phyloP scores from a whole-genome alignment of 2,113 vertebrate species.

The Cairina moschata region DNA sequence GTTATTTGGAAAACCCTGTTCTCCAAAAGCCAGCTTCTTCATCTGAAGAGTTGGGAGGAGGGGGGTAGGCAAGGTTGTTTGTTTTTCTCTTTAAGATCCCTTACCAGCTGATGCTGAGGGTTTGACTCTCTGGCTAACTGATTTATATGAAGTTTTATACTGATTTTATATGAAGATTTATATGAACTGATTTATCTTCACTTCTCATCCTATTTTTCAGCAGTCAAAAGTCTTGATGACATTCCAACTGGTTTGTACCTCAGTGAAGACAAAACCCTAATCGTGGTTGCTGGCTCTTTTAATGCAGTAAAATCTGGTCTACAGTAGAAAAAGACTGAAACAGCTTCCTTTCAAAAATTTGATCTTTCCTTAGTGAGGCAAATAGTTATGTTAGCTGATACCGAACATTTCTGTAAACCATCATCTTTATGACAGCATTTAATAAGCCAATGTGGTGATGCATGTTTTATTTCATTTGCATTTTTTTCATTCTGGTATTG shows the following conservation, averaged over 20 bases:
- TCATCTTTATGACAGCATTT: background rate
- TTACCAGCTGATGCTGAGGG: background rate
- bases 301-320: background rate
- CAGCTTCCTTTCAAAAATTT: background rate
- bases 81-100: background rate
- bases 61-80: accelerated
- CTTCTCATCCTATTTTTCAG: background rate
- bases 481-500: background rate
- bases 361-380: background rate
- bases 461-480: background rate
- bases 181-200: too few relatives aligned
- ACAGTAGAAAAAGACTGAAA: background rate
- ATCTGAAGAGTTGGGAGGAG: background rate
- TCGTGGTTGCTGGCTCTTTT: background rate
- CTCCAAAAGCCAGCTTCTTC: background rate
- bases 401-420: background rate
- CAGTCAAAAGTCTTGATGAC: background rate
- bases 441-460: background rate
- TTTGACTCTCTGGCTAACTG: background rate
- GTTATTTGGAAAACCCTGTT: background rate
- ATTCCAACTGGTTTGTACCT: background rate
- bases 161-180: too few relatives aligned
- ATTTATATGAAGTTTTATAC: background rate
- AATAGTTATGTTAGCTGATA: background rate
- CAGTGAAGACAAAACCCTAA: background rate